Conservation (phyloP, 2,113 vertebrate species). For the Apteryx mantelli region DNA sequence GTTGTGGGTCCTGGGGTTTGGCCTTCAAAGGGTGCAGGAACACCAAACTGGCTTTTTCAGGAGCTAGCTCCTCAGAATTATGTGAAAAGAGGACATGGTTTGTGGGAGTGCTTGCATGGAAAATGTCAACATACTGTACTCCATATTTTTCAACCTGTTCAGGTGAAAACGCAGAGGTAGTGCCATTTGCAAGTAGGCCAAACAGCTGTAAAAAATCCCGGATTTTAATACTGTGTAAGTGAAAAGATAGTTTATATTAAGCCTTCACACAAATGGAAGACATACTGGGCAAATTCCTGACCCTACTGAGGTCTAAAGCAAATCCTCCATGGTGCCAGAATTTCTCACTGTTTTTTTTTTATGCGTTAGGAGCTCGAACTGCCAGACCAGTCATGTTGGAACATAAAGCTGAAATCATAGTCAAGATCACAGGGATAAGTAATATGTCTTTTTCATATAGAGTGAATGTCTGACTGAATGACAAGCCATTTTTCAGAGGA, state of each 20-base stretch:
- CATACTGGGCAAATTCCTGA: background rate
- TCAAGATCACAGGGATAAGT: background rate
- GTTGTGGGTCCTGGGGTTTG: background rate
- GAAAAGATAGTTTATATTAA: background rate
- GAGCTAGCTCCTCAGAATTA: background rate
- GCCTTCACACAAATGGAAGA: background rate
- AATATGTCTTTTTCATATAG: background rate
- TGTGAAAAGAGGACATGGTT: background rate
- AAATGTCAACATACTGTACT: background rate
- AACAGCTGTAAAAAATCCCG: background rate
- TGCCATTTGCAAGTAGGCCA: background rate
- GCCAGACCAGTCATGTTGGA: fast-evolving
- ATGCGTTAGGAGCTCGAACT: background rate
- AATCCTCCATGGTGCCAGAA: background rate
- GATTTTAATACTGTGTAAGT: background rate
- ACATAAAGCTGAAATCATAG: background rate
- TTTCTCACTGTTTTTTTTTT: background rate
- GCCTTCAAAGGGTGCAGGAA: background rate
- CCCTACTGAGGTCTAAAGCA: background rate
- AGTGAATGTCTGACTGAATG: background rate
- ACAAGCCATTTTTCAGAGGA: background rate
- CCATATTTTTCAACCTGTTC: background rate
- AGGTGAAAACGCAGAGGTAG: background rate
- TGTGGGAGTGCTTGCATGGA: background rate
- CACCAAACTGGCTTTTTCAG: background rate